Evolutionary conservation across 2,113 vertebrate species (phyloP).

Genomic region (Mastomys natalensis): DNA sequence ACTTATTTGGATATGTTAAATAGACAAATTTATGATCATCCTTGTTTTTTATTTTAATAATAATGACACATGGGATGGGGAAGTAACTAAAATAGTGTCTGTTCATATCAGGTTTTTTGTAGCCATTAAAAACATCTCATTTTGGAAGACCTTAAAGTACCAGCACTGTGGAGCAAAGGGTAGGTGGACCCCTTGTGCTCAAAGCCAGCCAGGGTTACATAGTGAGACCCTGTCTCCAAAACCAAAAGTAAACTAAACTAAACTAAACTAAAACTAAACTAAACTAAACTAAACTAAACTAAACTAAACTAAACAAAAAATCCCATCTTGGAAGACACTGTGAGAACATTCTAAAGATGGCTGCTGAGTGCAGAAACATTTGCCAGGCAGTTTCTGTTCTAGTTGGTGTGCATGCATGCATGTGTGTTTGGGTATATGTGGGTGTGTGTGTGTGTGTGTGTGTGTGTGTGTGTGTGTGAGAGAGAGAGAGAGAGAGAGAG

Average conservation of each 20-base stretch:
- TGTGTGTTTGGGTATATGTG: not conserved
- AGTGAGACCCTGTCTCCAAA: constrained; percentile 2
- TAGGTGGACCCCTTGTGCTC: not conserved
- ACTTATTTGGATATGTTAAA: not conserved
- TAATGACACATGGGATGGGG: not conserved
- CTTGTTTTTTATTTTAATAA: not conserved
- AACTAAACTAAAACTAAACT: too few relatives aligned
- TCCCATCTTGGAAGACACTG: not conserved
- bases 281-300: too few relatives aligned
- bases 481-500: too few relatives aligned
- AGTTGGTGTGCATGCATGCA: too few relatives aligned
- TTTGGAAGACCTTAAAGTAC: constrained; percentile 9
- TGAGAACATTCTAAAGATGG: not conserved
- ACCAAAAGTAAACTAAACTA: too few relatives aligned
- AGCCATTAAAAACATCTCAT: not conserved
- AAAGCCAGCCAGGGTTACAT: not conserved
- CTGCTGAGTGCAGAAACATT: rapidly evolving
- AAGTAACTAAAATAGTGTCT: not conserved
- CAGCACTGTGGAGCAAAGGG: not conserved
- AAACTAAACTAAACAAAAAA: not conserved
- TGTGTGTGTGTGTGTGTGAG: not conserved
- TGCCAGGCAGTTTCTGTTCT: not conserved
- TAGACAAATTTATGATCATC: not conserved
- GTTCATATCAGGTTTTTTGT: not conserved
- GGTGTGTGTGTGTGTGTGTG: not conserved